Base-by-base conservation (phyloP, 1,140 invertebrate genomes). In the Bathynomus jamesi region DNA sequence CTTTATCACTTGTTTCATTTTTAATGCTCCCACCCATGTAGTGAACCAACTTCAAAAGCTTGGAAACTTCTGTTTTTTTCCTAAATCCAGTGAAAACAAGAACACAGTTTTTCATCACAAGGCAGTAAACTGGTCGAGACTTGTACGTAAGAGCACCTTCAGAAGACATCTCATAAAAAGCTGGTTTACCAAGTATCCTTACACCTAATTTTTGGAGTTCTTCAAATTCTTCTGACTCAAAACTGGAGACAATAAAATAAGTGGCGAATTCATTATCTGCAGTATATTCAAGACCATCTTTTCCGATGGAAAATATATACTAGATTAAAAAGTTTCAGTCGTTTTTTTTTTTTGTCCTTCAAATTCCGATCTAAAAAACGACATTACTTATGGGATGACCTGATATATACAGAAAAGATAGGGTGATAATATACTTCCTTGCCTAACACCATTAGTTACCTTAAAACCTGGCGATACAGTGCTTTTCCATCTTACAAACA, bases 11-110 rank as follows among this genome's bases (percentile, higher is more conserved):
- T 85, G 94, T 89, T 78, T 96, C 93, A 83, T 91, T 93, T 64
- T 93, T 86, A 78, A 97, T 91, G 79, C 91, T 94, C n/a, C 94
- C 95, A 74, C 93, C 94, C 94, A 98, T 96, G 80, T 90, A 89
- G 84, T 96, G 94, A 75, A 96, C 90, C 80, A 93, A 85, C 78
- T 89, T 89, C 75, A 94, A 89, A 78, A 96, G 85, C 80, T 88
- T 88, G 73, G 87, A 89, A 85, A 94, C 83, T 85, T 94, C 90
- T 83, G 92, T 90, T 81, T 91, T 91, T 79, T 90, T 89, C 76
- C 91, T 85, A 81, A 96, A 94, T 66, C 93, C 93, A 61, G 92
- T 94, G 84, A 96, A 94, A 81, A 91, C 94, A 76, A 95, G 87
- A 80, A 94, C 87, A 25, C 90, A 87, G 65, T 91, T 90, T 76